Evolutionary conservation across 2,113 vertebrate genomes (phyloP).

Genomic region (Pseudorhombus dupliciocellatus): DNA sequence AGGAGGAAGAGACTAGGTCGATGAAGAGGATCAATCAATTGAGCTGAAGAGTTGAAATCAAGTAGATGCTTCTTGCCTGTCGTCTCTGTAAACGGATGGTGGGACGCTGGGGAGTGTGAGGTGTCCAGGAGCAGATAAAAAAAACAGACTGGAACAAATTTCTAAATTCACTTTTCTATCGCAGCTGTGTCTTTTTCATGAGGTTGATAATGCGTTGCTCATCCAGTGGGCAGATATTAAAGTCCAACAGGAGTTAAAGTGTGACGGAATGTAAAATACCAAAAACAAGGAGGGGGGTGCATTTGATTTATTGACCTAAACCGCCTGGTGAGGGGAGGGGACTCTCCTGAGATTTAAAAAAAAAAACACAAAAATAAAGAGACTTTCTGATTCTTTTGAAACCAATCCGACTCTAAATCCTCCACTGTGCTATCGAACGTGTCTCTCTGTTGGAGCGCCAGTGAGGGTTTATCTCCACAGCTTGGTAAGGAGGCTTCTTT

Average conservation of each 20-base stretch:
- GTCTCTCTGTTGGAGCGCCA: conserved; percentile 77
- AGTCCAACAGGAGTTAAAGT: conserved; percentile 41
- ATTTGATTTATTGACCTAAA: conserved; percentile 54
- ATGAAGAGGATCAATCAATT: conserved; percentile 66
- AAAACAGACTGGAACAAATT: conserved; percentile 62
- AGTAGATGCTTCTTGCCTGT: conserved; percentile 37
- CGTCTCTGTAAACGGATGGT: conserved; percentile 46
- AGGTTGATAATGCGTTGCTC: conserved; percentile 23
- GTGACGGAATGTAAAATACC: conserved; percentile 49
- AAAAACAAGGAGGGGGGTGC: conserved; percentile 55
- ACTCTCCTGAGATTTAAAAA: conserved; percentile 13
- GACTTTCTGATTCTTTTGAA: conserved; percentile 37
- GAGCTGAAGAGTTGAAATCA: conserved; percentile 47
- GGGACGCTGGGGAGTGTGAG: conserved; percentile 56
- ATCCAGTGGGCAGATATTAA: conserved; percentile 37
- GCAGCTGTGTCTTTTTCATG: conserved; percentile 56
- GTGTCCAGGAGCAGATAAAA: conserved; percentile 53
- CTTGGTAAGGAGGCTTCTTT: conserved; percentile 88
- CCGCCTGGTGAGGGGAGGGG: conserved; percentile 54
- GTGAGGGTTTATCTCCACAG: conserved; percentile 78
- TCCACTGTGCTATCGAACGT: conserved; percentile 61
- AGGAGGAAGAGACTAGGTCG: conserved; percentile 62
- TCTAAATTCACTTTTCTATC: conserved; percentile 50
- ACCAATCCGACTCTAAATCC: conserved; percentile 62
- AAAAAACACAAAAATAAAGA: neutral